Percentiles rank a stretch among this genome's conserved stretches.
Conservation (phyloP, 2,797 vertebrate genomes). For the Sciurus carolinensis region DNA sequence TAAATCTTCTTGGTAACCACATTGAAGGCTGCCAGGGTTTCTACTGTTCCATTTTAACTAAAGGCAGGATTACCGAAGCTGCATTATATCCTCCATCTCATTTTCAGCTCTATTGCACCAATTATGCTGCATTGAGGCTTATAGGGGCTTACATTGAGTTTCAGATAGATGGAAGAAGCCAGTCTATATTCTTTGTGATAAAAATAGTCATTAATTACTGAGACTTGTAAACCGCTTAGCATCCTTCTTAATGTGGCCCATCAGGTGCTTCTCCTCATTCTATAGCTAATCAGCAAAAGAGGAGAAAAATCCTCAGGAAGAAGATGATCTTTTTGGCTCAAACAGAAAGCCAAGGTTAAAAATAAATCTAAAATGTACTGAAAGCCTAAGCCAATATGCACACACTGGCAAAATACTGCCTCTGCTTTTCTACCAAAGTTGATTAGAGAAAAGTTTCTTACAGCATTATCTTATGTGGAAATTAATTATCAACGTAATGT, state of each 20-base stretch:
- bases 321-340: conserved; percentile 83
- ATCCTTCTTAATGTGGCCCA: conserved; percentile 86
- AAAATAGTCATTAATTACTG: conserved; percentile 91
- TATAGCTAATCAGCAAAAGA: conserved; percentile 86
- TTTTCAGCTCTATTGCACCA: conserved; percentile 91
- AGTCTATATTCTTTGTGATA: conserved; percentile 89
- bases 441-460: conserved; percentile 69
- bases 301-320: conserved; percentile 79
- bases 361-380: conserved; percentile 74
- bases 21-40: conserved; percentile 83
- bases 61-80: conserved; percentile 88
- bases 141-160: conserved; percentile 89
- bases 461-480: conserved; percentile 52
- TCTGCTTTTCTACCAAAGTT: conserved; percentile 81
- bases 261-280: conserved; percentile 84
- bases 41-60: conserved; percentile 86
- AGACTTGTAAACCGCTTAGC: conserved; percentile 89
- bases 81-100: conserved; percentile 89
- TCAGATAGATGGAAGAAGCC: conserved; percentile 87
- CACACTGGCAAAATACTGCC: conserved; percentile 80
- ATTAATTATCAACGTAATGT: conserved; percentile 76
- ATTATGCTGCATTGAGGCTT: conserved; percentile 90
- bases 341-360: conserved; percentile 85
- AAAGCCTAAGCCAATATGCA: conserved; percentile 80
- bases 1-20: conserved; percentile 86